These are phyloP conservation scores for Polydrusus pterygomalis DNA, from an alignment of 2,888 invertebrate genomes.

Conservation along the genomic window DNA sequence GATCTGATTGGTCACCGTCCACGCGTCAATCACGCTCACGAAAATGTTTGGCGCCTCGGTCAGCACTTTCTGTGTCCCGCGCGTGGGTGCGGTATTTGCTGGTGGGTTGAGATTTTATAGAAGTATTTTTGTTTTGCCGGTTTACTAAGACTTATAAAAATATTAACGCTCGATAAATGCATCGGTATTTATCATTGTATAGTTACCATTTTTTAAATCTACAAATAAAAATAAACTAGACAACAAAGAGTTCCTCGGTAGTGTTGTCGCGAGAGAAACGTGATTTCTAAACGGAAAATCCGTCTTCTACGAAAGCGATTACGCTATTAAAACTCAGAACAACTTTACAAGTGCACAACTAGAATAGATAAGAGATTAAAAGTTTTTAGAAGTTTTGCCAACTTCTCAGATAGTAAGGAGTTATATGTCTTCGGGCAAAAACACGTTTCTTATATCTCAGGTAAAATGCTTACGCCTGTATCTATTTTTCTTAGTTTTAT, in stretches of 20 bases:
- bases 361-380: slow-evolving; percentile 8
- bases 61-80: background rate
- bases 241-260: background rate
- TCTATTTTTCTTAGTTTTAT: too few species aligned
- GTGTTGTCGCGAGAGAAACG: background rate
- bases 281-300: slow-evolving; percentile 14
- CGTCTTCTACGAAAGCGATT: slow-evolving; percentile 5
- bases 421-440: too few species aligned
- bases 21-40: slow-evolving; percentile 31
- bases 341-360: slow-evolving; percentile 6
- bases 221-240: background rate
- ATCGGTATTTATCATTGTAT: too few species aligned
- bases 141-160: too few species aligned
- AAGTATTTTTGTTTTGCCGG: too few species aligned
- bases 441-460: too few species aligned
- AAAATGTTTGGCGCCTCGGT: slow-evolving; percentile 32
- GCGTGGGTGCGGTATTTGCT: background rate
- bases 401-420: too few species aligned
- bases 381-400: background rate
- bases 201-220: background rate
- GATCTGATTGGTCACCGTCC: slow-evolving; percentile 14
- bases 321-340: background rate
- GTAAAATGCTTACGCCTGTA: too few species aligned
- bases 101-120: too few species aligned
- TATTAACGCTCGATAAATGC: too few species aligned